A percentile compares a stretch with the other conserved stretches of the same genome.
phyloP scores from a whole-genome alignment of 2,797 vertebrate species.

The Taeniopygia guttata region DNA sequence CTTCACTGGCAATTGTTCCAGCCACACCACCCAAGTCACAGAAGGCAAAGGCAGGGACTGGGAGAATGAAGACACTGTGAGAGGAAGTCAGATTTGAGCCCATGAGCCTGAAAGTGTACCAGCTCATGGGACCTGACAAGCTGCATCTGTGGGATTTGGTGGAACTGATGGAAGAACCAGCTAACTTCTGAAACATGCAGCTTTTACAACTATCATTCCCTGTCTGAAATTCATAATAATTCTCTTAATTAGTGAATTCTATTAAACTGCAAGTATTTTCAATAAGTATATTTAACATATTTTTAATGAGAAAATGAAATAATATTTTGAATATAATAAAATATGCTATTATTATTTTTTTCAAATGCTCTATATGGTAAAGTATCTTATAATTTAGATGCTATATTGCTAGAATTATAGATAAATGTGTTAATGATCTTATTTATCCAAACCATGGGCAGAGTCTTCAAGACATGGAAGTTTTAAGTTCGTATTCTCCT shows the following conservation, averaged over 20 bases:
- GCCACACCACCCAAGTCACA: background rate
- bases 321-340: background rate
- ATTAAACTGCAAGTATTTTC: background rate
- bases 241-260: background rate
- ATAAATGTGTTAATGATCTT: background rate
- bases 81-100: background rate
- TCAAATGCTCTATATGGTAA: background rate
- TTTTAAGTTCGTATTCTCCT: background rate
- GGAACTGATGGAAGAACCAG: background rate
- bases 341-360: background rate
- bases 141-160: background rate
- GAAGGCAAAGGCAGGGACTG: background rate
- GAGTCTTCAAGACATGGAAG: background rate
- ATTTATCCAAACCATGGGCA: background rate
- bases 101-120: background rate
- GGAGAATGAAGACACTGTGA: background rate
- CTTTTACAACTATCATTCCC: background rate
- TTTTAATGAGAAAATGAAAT: background rate
- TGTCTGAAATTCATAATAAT: background rate
- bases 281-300: background rate
- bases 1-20: background rate
- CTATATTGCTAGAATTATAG: background rate
- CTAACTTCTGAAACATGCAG: background rate
- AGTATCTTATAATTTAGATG: background rate
- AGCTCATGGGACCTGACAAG: background rate